A percentile compares a stretch with the other conserved stretches of the same genome.
phyloP scores from a whole-genome alignment of 1,140 invertebrate genomes.

The Drosophila sucinea region DNA sequence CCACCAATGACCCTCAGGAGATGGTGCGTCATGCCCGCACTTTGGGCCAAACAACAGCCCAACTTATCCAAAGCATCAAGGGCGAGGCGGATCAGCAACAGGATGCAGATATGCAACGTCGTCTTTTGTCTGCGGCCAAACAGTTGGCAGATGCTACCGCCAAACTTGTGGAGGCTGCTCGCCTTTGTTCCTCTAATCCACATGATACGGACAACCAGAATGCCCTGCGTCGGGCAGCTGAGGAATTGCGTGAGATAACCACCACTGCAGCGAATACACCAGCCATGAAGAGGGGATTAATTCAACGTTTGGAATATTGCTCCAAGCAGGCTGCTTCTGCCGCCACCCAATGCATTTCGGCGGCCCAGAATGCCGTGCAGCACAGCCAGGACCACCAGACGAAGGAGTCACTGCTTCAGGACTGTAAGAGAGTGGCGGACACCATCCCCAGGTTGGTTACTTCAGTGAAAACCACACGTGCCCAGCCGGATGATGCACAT shows the following conservation, averaged over 20 bases:
- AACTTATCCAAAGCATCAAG: slow-evolving; percentile 96
- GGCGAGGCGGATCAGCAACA: slow-evolving; percentile 94
- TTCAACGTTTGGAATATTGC: slow-evolving; percentile 89
- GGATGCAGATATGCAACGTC: slow-evolving; percentile 94
- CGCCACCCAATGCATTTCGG: slow-evolving; percentile 95
- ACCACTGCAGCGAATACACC: slow-evolving; percentile 90
- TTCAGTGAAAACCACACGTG: slow-evolving; percentile 89
- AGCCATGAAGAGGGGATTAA: slow-evolving; percentile 90
- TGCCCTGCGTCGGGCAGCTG: slow-evolving; percentile 92
- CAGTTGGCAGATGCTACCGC: slow-evolving; percentile 97
- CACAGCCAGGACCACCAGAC: slow-evolving; percentile 84
- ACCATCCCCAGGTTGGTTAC: slow-evolving; percentile 92
- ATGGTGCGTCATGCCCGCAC: slow-evolving; percentile 97
- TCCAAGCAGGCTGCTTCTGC: slow-evolving; percentile 94
- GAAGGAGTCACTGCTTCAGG: slow-evolving; percentile 87
- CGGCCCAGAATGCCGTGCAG: slow-evolving; percentile 89
- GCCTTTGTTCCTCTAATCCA: slow-evolving; percentile 94
- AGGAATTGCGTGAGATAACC: slow-evolving; percentile 95
- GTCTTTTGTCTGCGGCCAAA: slow-evolving; percentile 95
- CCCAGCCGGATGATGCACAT: slow-evolving; percentile 89
- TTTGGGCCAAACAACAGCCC: slow-evolving; percentile 95
- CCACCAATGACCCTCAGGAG: slow-evolving; percentile 93
- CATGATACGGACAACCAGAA: slow-evolving; percentile 93
- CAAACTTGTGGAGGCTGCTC: slow-evolving; percentile 97
- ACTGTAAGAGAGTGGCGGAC: slow-evolving; percentile 91